Conservation (phyloP, 53 echinoderm and acorn worm species). For the Crossaster papposus region DNA sequence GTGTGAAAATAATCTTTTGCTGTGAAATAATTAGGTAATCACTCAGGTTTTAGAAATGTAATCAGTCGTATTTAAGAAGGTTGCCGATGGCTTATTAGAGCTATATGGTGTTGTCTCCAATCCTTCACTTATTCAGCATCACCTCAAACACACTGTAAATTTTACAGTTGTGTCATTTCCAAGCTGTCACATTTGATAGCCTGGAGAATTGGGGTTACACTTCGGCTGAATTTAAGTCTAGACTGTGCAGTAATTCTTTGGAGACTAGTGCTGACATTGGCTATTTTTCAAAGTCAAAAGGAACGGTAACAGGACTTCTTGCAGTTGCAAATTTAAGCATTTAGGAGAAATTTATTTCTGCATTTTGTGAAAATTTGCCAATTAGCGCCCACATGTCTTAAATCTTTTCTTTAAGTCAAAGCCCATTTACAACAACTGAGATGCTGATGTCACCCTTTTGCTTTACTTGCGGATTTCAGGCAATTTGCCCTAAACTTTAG, state of each 20-base stretch:
- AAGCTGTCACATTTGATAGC: not conserved
- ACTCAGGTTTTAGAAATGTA: not conserved
- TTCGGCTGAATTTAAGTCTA: not conserved
- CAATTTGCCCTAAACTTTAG: too few relatives aligned
- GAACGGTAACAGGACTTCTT: too few relatives aligned
- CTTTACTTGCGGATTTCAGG: too few relatives aligned
- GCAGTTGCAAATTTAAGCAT: too few relatives aligned
- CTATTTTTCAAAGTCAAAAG: too few relatives aligned
- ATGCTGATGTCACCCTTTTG: too few relatives aligned
- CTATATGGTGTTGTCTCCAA: not conserved
- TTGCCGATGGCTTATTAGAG: constrained; percentile 23
- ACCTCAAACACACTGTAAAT: not conserved
- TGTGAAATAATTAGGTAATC: not conserved
- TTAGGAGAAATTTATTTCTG: too few relatives aligned
- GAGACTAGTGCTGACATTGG: not conserved
- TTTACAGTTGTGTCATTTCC: not conserved
- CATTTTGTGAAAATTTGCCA: too few relatives aligned
- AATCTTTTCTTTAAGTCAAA: too few relatives aligned
- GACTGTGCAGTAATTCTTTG: not conserved
- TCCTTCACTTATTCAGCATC: not conserved
- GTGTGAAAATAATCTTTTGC: too few relatives aligned
- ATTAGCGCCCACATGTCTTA: too few relatives aligned
- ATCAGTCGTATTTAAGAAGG: not conserved
- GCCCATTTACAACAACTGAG: too few relatives aligned
- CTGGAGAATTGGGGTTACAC: not conserved